These are phyloP conservation scores for Xenentodon cancila DNA, from an alignment of 2,797 vertebrate genomes.

Conservation along the genomic window DNA sequence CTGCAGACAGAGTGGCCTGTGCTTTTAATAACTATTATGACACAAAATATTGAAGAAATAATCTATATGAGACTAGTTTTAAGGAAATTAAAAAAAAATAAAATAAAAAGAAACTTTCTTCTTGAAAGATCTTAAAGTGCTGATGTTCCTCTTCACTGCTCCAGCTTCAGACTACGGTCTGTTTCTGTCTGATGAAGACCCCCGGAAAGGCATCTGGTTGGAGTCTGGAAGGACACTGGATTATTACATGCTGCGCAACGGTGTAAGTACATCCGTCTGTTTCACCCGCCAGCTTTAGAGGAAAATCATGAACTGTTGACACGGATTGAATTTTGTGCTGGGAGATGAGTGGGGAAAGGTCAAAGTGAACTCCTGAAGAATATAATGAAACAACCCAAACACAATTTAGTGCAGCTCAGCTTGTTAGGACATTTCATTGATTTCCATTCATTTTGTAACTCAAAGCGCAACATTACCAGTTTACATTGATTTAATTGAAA, in stretches of 20 bases:
- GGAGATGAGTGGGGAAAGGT: constrained; percentile 12
- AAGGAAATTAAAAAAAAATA: no score
- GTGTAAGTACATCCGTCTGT: constrained; percentile 82
- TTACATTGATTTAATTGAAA: no score
- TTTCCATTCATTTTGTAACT: no score
- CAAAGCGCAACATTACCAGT: no score
- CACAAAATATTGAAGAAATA: no score
- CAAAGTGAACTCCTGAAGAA: constrained; percentile 4
- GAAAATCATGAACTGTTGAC: background rate
- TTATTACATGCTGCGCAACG: constrained; percentile 99
- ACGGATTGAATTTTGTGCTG: constrained; percentile 10
- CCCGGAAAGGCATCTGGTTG: constrained; percentile 98
- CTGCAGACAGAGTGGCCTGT: no score
- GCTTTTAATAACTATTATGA: no score
- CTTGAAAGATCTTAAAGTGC: background rate
- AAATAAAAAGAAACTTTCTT: no score
- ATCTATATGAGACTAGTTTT: no score
- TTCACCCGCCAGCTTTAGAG: background rate
- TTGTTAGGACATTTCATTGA: no score
- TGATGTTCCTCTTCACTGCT: constrained; percentile 14
- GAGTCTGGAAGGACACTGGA: constrained; percentile 96
- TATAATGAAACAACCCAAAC: background rate
- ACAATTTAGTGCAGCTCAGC: background rate
- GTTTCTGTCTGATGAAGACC: constrained; percentile 97
- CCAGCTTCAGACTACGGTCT: constrained; percentile 96